phyloP scores from a whole-genome alignment of 2,888 invertebrate genomes.

The Schizaphis graminum region DNA sequence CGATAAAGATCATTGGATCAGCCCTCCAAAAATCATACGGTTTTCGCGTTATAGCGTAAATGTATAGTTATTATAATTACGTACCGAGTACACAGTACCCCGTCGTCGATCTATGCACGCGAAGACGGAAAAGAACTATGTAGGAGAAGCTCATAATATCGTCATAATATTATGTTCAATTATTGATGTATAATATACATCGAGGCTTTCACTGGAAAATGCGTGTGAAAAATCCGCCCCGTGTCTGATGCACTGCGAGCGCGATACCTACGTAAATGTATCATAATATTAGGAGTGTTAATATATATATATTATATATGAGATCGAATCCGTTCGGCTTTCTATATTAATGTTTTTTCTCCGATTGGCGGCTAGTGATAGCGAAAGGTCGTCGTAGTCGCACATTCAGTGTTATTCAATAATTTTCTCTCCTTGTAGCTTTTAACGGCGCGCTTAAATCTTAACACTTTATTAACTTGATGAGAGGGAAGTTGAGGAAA shows the following conservation, averaged over 20 bases:
- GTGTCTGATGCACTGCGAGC: background rate
- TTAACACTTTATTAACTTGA: background rate
- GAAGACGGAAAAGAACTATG: background rate
- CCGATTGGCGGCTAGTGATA: background rate
- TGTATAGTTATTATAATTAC: background rate
- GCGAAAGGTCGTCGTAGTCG: slow-evolving; percentile 30
- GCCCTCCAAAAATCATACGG: background rate
- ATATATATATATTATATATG: background rate
- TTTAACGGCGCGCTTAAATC: background rate
- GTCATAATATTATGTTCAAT: background rate
- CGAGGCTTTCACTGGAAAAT: slow-evolving; percentile 56
- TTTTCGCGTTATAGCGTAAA: background rate
- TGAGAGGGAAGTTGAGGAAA: background rate
- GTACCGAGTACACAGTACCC: background rate
- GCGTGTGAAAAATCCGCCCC: slow-evolving; percentile 55
- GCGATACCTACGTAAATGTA: background rate
- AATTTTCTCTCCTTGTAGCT: background rate
- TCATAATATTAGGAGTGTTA: background rate
- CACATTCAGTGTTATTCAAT: background rate
- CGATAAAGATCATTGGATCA: background rate
- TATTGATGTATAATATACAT: background rate
- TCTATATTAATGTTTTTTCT: slow-evolving; percentile 38
- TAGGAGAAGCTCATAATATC: background rate
- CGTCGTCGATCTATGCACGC: background rate
- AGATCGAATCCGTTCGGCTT: slow-evolving; percentile 58